These are phyloP conservation scores for Phalacrocorax pelagicus DNA, from an alignment of 2,113 vertebrate genomes.

Conservation along the genomic window DNA sequence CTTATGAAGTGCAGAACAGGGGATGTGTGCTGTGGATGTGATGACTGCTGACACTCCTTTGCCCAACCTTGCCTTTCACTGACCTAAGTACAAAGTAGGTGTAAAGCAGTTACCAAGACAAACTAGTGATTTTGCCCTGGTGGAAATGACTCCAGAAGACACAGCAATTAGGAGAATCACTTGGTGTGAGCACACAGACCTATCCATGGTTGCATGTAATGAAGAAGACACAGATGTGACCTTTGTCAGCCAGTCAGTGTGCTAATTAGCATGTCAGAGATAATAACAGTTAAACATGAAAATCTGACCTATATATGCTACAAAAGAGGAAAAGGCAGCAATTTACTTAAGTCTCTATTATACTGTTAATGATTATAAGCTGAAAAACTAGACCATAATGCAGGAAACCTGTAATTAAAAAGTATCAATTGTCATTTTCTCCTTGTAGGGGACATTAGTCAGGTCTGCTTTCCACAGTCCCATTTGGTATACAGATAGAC, in stretches of 20 bases:
- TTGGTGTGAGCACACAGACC: not conserved
- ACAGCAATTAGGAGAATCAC: not conserved
- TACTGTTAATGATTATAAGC: constrained; percentile 1
- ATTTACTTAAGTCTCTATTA: constrained; percentile 40
- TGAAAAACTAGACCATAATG: constrained; percentile 28
- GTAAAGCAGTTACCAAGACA: not conserved
- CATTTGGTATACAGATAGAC: not conserved
- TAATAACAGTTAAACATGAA: constrained; percentile 31
- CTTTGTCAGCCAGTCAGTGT: constrained; percentile 20
- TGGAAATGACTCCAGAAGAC: not conserved
- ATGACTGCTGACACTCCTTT: not conserved
- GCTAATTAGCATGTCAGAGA: constrained; percentile 41
- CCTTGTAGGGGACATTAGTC: constrained; percentile 20
- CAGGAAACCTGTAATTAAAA: constrained; percentile 54
- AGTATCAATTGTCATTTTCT: constrained; percentile 16
- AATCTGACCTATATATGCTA: constrained; percentile 32
- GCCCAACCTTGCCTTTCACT: not conserved
- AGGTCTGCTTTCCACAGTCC: not conserved
- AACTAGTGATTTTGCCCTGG: not conserved
- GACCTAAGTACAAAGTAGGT: not conserved
- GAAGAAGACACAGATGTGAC: constrained; percentile 22
- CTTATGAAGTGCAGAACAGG: not conserved
- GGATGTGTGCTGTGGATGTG: not conserved
- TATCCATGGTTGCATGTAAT: not conserved
- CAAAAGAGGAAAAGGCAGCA: constrained; percentile 27